phyloP scores from a whole-genome alignment of 2,888 invertebrate genomes.

The Epinotia nisella region DNA sequence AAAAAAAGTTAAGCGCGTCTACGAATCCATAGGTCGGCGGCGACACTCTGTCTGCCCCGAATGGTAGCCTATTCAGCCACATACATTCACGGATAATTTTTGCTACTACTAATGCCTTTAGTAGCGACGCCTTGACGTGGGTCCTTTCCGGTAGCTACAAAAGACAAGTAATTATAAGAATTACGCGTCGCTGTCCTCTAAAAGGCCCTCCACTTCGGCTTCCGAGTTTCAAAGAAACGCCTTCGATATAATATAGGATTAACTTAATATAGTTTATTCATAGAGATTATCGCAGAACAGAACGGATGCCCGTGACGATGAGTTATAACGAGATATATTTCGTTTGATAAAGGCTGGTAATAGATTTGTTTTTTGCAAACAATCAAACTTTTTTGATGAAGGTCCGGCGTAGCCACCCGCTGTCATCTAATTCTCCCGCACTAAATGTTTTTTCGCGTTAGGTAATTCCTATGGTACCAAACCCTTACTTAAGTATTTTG shows the following conservation, averaged over 20 bases:
- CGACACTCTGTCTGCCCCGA: slow-evolving; percentile 76
- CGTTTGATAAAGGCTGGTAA: slow-evolving; percentile 9
- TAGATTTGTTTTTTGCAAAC: slow-evolving; percentile 51
- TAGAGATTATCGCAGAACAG: slow-evolving; percentile 52
- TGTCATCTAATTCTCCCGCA: slow-evolving; percentile 67
- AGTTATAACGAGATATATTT: slow-evolving; percentile 39
- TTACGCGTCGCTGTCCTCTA: slow-evolving; percentile 63
- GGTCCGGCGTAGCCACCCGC: slow-evolving; percentile 68
- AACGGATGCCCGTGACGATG: slow-evolving; percentile 51
- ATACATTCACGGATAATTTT: slow-evolving; percentile 70
- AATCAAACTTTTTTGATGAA: slow-evolving; percentile 56
- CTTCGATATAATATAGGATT: slow-evolving; percentile 70
- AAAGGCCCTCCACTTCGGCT: slow-evolving; percentile 70
- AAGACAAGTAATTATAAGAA: slow-evolving; percentile 80
- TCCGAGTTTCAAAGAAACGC: slow-evolving; percentile 79
- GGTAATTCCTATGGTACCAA: not conserved
- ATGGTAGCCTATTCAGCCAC: slow-evolving; percentile 57
- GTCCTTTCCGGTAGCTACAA: slow-evolving; percentile 78
- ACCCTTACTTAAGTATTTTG: not conserved
- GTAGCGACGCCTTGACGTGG: slow-evolving; percentile 72
- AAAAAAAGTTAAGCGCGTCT: slow-evolving; percentile 43
- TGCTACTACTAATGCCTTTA: slow-evolving; percentile 77
- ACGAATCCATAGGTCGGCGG: slow-evolving; percentile 56
- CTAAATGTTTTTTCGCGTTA: slow-evolving; percentile 38
- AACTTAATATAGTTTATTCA: slow-evolving; percentile 69